phyloP scores from a whole-genome alignment of 1,140 invertebrate genomes.

The Nomia melanderi region DNA sequence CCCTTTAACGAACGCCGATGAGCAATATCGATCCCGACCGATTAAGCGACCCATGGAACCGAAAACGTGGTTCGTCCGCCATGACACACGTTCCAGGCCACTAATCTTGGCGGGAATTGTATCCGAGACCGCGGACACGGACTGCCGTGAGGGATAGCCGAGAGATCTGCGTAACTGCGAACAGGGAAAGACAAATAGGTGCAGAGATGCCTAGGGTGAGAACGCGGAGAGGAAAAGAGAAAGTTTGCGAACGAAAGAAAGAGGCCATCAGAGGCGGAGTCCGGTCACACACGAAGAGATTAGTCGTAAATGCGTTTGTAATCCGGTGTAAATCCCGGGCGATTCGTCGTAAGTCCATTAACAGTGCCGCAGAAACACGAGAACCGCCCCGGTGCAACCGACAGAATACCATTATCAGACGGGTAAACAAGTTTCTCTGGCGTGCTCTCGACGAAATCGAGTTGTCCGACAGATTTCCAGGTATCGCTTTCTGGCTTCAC shows the following conservation, averaged over 20 bases:
- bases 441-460: slow-evolving; percentile 57
- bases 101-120: slow-evolving; percentile 62
- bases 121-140: slow-evolving; percentile 39
- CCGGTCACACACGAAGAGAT: slow-evolving; percentile 63
- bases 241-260: neutral
- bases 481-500: slow-evolving; percentile 63
- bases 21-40: neutral
- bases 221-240: neutral
- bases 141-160: slow-evolving; percentile 22
- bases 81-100: slow-evolving; percentile 50
- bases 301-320: slow-evolving; percentile 68
- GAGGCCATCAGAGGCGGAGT: slow-evolving; percentile 31
- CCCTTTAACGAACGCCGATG: too few relatives aligned
- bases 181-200: slow-evolving; percentile 42
- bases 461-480: slow-evolving; percentile 64
- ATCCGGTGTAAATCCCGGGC: slow-evolving; percentile 66
- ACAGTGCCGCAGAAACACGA: slow-evolving; percentile 64
- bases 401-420: slow-evolving; percentile 64
- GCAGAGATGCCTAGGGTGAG: slow-evolving; percentile 11
- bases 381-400: slow-evolving; percentile 54
- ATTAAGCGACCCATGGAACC: neutral
- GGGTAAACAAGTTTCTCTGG: slow-evolving; percentile 64
- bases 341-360: slow-evolving; percentile 69
- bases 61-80: slow-evolving; percentile 30
- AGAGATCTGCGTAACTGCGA: slow-evolving; percentile 28